Evolutionary conservation across 2,888 invertebrate species (phyloP).

Genomic region (Zaprionus obscuricornis): DNA sequence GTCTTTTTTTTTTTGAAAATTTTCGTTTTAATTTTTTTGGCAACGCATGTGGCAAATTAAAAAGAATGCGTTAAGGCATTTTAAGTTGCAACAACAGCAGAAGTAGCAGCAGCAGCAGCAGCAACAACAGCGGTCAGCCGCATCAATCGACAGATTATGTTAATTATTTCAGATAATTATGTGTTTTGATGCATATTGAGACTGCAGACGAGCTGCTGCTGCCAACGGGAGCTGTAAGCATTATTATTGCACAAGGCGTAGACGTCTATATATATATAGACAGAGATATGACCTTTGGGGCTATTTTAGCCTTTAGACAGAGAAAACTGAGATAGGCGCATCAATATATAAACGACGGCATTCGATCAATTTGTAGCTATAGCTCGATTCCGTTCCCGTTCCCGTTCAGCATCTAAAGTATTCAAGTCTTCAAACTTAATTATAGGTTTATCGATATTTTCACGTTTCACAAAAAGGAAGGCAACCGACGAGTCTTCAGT

Average conservation of each 20-base stretch:
- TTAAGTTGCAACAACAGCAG: no score
- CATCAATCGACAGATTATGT: slow-evolving; percentile 67
- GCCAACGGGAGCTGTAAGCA: slow-evolving; percentile 66
- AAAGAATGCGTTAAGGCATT: slow-evolving; percentile 24
- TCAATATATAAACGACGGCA: slow-evolving; percentile 31
- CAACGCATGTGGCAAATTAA: slow-evolving; percentile 26
- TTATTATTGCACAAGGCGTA: slow-evolving; percentile 52
- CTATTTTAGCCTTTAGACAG: slow-evolving; percentile 6
- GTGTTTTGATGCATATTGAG: slow-evolving; percentile 42
- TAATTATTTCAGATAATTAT: slow-evolving; percentile 67
- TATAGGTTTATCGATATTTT: slow-evolving; percentile 66
- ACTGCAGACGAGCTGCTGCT: not conserved
- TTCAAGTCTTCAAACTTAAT: slow-evolving; percentile 75
- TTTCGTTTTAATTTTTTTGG: not conserved
- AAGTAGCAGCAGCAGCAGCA: no score
- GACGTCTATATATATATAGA: no score
- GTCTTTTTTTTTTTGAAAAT: no score
- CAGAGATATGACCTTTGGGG: slow-evolving; percentile 73
- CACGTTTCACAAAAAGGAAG: slow-evolving; percentile 45
- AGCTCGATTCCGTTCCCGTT: no score
- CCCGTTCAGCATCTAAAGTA: slow-evolving; percentile 57
- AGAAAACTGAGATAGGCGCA: not conserved
- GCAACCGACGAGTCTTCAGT: slow-evolving; percentile 32
- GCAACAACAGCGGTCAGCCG: no score
- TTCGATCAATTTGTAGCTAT: slow-evolving; percentile 77